Base-by-base conservation (phyloP, 2,113 vertebrate species). In the Salvator merianae region DNA sequence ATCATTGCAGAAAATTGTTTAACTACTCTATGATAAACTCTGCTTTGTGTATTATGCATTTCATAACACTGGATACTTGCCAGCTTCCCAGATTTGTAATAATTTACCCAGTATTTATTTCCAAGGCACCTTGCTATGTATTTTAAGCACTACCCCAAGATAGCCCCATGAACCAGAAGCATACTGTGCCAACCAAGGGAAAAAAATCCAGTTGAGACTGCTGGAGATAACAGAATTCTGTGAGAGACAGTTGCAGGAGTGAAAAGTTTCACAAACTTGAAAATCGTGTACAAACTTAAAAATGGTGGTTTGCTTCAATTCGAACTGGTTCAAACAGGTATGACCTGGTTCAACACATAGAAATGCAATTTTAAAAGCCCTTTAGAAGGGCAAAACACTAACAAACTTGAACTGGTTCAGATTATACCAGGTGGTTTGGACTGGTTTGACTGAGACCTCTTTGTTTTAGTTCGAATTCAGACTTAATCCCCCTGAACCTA, bases 21-120 rank as follows among this genome's bases (percentile, higher is more conserved):
- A 0, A 0, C 0, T 0, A 0, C 86, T 66, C 50, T 47, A 47
- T 47, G 43, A 47, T 0, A 0, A 20, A 32, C 1, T 0, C 66
- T 86, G 74, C 0, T 2, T 16, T 75, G 7, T 0, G 1, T 16
- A 38, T 89, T 53, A 63, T 88, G 84, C 85, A 66, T 26, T 78
- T 24, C 1, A 0, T 6, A 13, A 24, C 32, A n/a, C 90, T 91
- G 68, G 71, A 62, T 75, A 84, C 80, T 0, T 0, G 86, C 84
- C 89, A 89, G 65, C 91, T 85, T 90, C 90, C 82, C 83, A 79
- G 36, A 78, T 82, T 86, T 83, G 81, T 86, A 50, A 70, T 69
- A 59, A 89, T 85, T 89, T 85, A 91, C 80, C 84, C 78, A 74
- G 78, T 66, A 38, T 53, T 84, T 34, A 0, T 82, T 80, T 87